Evolutionary conservation across 2,797 vertebrate genomes (phyloP), one percentile per base, ranked within the genome.

Genomic region (Sarcoramphus papa): DNA sequence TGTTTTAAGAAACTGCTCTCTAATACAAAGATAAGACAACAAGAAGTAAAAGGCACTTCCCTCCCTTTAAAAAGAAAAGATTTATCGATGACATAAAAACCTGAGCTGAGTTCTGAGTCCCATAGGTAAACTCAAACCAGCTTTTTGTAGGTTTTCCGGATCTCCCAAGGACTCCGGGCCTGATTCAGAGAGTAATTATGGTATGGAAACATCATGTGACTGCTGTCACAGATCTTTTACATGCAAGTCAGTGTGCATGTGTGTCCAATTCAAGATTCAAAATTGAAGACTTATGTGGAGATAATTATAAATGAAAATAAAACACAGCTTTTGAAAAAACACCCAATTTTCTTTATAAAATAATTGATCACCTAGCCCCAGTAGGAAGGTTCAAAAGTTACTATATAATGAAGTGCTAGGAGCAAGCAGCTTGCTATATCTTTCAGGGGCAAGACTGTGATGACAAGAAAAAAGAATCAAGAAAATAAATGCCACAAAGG

Each of bases 261-360:
- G 97, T 96, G 90, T 97, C 96, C 95, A 98, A 97, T 98, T 97
- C 97, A 92, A 87, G 93, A 96, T 78, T 90, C 89, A 88, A 97
- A 98, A 98, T 96, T 97, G 95, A 97, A 98, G 95, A 97, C 97
- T 93, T 96, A 98, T 97, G 95, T 97, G 97, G 80, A 97, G 92
- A 97, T 96, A 97, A 98, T 97, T 96, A 94, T 90, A 97, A 98
- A 96, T 78, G 63, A 97, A 98, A 98, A 98, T 97, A 96, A 97
- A 98, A 93, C 13, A 33, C 91, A 97, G 96, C 89, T 96, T 96
- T 96, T 88, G 94, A 88, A 97, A 92, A 70, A 96, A 90, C 88
- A 95, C 81, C 47, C 81, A 40, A 41, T 88, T 98, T 97, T 95
- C 92, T 94, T 96, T 88, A 88, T 73, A 85, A 96, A 97, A 92